phyloP scores from a whole-genome alignment of 1,140 invertebrate species.

The Brachionus rotundiformis region DNA sequence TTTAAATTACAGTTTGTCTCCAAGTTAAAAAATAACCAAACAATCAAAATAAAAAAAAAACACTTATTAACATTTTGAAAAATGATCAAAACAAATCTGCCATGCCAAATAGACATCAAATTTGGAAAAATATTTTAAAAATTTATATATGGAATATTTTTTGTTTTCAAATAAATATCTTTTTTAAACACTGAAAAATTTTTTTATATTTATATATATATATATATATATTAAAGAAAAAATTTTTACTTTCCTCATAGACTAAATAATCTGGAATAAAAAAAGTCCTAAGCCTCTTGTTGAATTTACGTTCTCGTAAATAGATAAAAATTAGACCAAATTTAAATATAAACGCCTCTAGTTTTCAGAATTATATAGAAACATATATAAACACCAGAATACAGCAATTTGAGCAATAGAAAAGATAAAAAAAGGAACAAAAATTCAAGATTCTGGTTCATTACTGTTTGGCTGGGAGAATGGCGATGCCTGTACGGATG shows the following conservation, averaged over 20 bases:
- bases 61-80: conserved; percentile 23
- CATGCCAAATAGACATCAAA: neutral
- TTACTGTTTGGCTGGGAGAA: conserved; percentile 2
- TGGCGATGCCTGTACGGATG: neutral
- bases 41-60: neutral
- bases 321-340: neutral
- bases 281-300: neutral
- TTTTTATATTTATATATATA: too few relatives aligned
- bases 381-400: neutral
- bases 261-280: neutral
- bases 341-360: neutral
- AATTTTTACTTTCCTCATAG: neutral
- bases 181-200: neutral
- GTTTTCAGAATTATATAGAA: too few relatives aligned
- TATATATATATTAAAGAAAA: too few relatives aligned
- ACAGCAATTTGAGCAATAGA: conserved; percentile 8
- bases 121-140: neutral
- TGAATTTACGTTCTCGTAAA: neutral
- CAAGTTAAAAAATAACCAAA: neutral
- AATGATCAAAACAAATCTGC: neutral
- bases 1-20: conserved; percentile 21
- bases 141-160: neutral
- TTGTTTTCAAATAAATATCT: neutral
- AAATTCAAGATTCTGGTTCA: neutral
- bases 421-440: neutral